Base-by-base conservation (phyloP, 2,888 invertebrate species). In the Fragum fragum region DNA sequence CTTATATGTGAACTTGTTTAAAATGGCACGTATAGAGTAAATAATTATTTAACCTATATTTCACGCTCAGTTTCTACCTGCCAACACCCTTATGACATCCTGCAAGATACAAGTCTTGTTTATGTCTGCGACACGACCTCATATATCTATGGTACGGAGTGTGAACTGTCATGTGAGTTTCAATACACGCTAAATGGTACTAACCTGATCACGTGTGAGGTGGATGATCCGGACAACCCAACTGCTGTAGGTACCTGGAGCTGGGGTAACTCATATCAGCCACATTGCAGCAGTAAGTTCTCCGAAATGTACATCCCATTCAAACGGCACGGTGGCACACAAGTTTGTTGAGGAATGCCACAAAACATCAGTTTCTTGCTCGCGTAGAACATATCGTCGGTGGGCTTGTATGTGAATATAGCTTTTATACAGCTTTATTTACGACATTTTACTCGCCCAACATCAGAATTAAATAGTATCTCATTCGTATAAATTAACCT, bases 171-270 rank as follows among this genome's bases (percentile, higher is more conserved):
- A 1, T 79, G 78, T 53, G 32, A 9, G 5, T n/a, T 23, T 5
- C 29, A 79, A 16, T 52, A 61, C 14, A 73, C 78, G 18, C 32
- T 73, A 28, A 52, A 68, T 11, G 78, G 78, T 6, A 52, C 69
- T 28, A 59, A 79, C 59, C 28, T 73, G 7, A 73, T 79, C 6
- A 70, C 70, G 21, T 79, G 78, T 73, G 78, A 79, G 26, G n/a
- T n/a, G 1, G 69, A 52, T 18, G 78, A 53, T 16, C 23, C 29
- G 18, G 21, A 57, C 9, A 57, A 69, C 53, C 39, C 39, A 21
- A 32, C 68, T 26, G 66, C 66, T 23, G 1, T n/a, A 5, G 78
- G 78, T 11, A 47, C 57, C 18, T 79, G 78, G 78, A 42, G n/a
- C 63, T 73, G 73, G 78, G 78, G 78, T 28, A 21, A 5, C 68